Percentiles rank a stretch among this genome's conserved stretches.
Conservation (phyloP, 2,797 vertebrate species). For the Semotilus atromaculatus region DNA sequence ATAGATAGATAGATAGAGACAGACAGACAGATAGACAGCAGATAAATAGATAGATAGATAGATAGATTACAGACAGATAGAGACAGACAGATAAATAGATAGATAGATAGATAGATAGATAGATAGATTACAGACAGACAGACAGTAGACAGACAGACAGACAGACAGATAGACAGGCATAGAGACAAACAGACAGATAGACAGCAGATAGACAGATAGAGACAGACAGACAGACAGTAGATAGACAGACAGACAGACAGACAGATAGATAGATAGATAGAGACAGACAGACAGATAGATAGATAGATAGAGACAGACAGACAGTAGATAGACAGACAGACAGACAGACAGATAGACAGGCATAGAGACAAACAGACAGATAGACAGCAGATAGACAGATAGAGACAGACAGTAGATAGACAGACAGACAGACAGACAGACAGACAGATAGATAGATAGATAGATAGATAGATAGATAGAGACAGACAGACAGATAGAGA, state of each 20-base stretch:
- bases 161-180: not conserved
- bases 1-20: not conserved
- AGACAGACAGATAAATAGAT: not conserved
- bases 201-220: not conserved
- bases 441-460: rapidly evolving
- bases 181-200: not conserved
- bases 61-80: not conserved
- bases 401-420: not conserved
- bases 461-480: too few species aligned
- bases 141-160: not conserved
- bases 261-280: not conserved
- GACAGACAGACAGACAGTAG: not conserved
- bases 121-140: not conserved
- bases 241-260: not conserved
- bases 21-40: not conserved
- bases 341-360: rapidly evolving
- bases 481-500: not conserved
- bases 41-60: not conserved
- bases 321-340: rapidly evolving
- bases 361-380: too few species aligned
- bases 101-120: not conserved
- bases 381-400: not conserved
- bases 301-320: not conserved
- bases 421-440: not conserved
- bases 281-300: not conserved